Evolutionary conservation across 2,797 vertebrate genomes (phyloP).

Genomic region (Zalophus californianus): DNA sequence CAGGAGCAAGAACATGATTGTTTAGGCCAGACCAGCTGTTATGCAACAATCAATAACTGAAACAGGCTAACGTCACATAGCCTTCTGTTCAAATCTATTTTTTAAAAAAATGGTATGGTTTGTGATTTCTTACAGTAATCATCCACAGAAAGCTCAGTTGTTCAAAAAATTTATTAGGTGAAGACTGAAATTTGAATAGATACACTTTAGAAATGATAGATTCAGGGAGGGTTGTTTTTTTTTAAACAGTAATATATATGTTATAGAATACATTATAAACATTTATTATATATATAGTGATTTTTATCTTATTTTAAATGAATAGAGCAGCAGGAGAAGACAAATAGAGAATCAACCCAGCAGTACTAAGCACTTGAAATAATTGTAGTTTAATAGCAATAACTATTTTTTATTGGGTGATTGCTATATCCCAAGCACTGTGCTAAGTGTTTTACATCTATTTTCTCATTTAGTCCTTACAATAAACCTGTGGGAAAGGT

Average conservation of each 20-base stretch:
- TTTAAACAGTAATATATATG: background rate
- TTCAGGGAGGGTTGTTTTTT: background rate
- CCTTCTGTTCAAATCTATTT: background rate
- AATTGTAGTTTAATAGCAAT: background rate
- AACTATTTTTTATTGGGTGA: background rate
- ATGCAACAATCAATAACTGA: background rate
- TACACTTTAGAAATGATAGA: background rate
- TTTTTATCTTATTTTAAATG: constrained; percentile 42
- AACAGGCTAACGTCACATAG: background rate
- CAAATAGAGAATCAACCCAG: background rate
- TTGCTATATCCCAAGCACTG: background rate
- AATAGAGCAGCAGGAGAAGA: background rate
- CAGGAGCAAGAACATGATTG: background rate
- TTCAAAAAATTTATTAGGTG: background rate
- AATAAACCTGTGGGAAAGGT: background rate
- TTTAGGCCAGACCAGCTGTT: background rate
- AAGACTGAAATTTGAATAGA: background rate
- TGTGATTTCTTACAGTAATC: constrained; percentile 33
- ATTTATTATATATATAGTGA: background rate
- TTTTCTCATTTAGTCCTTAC: background rate
- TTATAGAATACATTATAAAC: background rate
- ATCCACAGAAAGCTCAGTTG: constrained; percentile 25
- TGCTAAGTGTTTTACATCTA: background rate
- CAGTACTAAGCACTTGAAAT: background rate
- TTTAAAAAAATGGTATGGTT: background rate